Percentiles rank a stretch among this genome's conserved stretches.
These are phyloP conservation scores for Brassicogethes aeneus DNA, from an alignment of 2,888 invertebrate species.

Conservation along the genomic window DNA sequence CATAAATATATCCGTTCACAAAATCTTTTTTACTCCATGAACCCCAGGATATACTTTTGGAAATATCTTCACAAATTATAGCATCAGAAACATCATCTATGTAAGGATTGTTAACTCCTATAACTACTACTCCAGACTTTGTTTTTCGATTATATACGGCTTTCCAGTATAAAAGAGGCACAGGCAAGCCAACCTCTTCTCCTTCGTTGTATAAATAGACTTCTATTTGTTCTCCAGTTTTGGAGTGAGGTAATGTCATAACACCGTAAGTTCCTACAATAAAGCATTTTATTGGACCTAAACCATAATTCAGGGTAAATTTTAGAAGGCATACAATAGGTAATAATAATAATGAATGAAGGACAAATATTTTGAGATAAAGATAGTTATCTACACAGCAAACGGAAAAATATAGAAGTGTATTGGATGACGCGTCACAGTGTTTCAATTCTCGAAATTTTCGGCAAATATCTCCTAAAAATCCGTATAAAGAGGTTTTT, in stretches of 20 bases:
- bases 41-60: slow-evolving; percentile 52
- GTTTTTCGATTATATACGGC: slow-evolving; percentile 46
- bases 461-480: no score
- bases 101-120: slow-evolving; percentile 55
- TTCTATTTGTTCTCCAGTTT: slow-evolving; percentile 17
- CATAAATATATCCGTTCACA: slow-evolving; percentile 51
- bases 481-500: no score
- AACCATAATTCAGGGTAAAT: no score
- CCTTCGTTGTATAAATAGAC: slow-evolving; percentile 27
- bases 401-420: no score
- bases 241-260: slow-evolving; percentile 44
- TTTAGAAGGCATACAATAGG: no score
- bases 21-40: slow-evolving; percentile 42
- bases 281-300: no score
- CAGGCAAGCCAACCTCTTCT: slow-evolving; percentile 36
- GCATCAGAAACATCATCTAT: slow-evolving; percentile 18
- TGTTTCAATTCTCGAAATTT: no score
- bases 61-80: slow-evolving; percentile 40
- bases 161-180: slow-evolving; percentile 51
- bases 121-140: slow-evolving; percentile 48
- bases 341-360: no score
- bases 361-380: no score
- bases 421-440: no score
- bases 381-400: no score
- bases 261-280: slow-evolving; percentile 46